Base-by-base conservation (phyloP, 2,797 vertebrate genomes). In the Sebastes vulpes region DNA sequence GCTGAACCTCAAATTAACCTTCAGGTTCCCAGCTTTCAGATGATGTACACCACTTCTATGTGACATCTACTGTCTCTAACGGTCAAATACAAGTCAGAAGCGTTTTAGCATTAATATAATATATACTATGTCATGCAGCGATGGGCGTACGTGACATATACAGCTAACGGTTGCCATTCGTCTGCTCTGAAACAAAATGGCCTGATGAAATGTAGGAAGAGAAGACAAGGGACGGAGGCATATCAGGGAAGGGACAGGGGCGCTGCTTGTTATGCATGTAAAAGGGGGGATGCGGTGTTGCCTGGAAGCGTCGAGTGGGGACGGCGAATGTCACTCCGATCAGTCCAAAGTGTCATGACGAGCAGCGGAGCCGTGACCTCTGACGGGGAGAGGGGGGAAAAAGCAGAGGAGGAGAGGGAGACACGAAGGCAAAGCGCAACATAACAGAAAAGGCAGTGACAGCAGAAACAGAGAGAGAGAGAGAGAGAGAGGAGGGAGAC, bases 301-400 rank as follows among this genome's bases (percentile, higher is more conserved):
- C 77, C 84, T 50, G 70, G 68, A 72, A 69, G 75, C 71, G 8
- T 20, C 23, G 25, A 65, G 67, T 2, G 59, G 74, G 77, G 82
- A 86, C 16, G 52, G 83, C 77, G 38, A 75, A 56, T 71, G 89
- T 93, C 89, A 90, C 73, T 91, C 71, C 42, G 56, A 81, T 91
- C 84, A 79, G 82, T 79, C 56, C 48, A 68, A 86, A 84, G 89
- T 90, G 89, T 83, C 82, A 66, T 53, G 90, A 83, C 6, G 75
- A 73, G 81, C 6, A 71, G 77, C 70, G 9, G 71, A 90, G 88
- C 76, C 42, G 18, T 75, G 89, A 93, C 90, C 92, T 90, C 81
- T 35, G 75, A 83, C 31, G 70, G 67, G 76, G 61, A 58, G 58
- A 65, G 38, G 23, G 29, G n/a, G 20, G 31, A 12, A 16, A 21